Percentiles rank a stretch among this genome's conserved stretches.
Evolutionary conservation across 2,797 vertebrate species (phyloP).

Genomic region (Philypnodon macrostomus): DNA sequence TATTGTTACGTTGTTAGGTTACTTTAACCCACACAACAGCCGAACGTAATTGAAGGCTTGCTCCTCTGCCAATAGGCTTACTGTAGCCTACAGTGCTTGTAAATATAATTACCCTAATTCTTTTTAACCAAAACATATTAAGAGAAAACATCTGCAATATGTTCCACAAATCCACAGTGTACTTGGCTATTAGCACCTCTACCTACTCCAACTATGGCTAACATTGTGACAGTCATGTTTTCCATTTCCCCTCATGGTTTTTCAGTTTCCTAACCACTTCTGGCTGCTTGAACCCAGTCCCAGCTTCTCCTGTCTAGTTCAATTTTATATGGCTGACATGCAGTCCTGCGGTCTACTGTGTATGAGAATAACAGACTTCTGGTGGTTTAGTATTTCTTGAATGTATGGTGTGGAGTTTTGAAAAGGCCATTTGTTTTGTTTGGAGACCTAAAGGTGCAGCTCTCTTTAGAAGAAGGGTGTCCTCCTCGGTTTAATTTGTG

Average conservation of each 20-base stretch:
- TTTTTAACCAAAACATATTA: no score
- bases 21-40: no score
- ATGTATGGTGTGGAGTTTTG: constrained; percentile 2
- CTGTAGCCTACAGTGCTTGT: no score
- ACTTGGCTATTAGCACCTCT: constrained; percentile 6
- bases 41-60: no score
- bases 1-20: no score
- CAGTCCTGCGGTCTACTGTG: constrained; percentile 2
- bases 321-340: constrained; percentile 23
- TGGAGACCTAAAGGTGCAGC: constrained; percentile 29
- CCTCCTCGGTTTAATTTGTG: constrained; percentile 51
- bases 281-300: constrained; percentile 5
- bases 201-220: constrained; percentile 3
- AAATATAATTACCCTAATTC: no score
- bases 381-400: constrained; percentile 6
- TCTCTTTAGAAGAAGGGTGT: constrained; percentile 36
- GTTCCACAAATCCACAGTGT: constrained; percentile 3
- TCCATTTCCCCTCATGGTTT: constrained; percentile 6
- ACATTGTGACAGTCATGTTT: constrained; percentile 7
- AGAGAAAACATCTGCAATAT: neutral
- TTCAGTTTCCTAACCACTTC: constrained; percentile 4
- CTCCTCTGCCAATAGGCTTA: no score
- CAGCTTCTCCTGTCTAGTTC: constrained; percentile 4
- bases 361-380: constrained; percentile 12
- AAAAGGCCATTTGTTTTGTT: constrained; percentile 31